phyloP scores from a whole-genome alignment of 2,888 invertebrate species.

The Poecilus cupreus region DNA sequence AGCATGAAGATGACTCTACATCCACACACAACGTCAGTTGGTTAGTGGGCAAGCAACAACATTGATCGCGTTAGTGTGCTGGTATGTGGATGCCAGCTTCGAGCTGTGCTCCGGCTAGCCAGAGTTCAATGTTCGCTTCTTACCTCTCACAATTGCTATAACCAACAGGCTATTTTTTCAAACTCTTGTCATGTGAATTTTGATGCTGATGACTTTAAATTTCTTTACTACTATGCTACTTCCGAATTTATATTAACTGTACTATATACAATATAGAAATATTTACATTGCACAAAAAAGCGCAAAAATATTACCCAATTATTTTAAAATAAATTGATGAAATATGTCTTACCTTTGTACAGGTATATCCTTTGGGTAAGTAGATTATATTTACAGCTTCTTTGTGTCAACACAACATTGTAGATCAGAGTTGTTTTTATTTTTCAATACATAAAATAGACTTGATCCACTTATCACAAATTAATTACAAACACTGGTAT shows the following conservation, averaged over 20 bases:
- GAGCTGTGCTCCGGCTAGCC: conserved; percentile 40
- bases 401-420: not conserved
- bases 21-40: conserved; percentile 46
- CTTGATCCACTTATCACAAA: conserved; percentile 20
- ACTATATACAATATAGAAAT: no score
- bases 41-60: conserved; percentile 56
- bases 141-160: conserved; percentile 56
- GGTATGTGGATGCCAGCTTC: conserved; percentile 50
- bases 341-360: not conserved
- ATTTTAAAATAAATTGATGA: not conserved
- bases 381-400: not conserved
- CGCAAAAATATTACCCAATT: not conserved
- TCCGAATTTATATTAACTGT: not conserved
- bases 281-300: not conserved
- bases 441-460: not conserved
- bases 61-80: conserved; percentile 52
- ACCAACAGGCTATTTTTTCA: conserved; percentile 47
- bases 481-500: conserved; percentile 23
- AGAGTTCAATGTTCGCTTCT: conserved; percentile 57
- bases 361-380: conserved; percentile 4
- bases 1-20: conserved; percentile 22
- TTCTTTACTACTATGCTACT: not conserved
- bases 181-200: conserved; percentile 15
- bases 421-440: not conserved
- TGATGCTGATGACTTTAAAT: not conserved